A percentile compares a stretch with the other conserved stretches of the same genome.
These are phyloP conservation scores for Mesembrinibis cayennensis DNA, from an alignment of 2,113 vertebrate genomes.

Conservation along the genomic window DNA sequence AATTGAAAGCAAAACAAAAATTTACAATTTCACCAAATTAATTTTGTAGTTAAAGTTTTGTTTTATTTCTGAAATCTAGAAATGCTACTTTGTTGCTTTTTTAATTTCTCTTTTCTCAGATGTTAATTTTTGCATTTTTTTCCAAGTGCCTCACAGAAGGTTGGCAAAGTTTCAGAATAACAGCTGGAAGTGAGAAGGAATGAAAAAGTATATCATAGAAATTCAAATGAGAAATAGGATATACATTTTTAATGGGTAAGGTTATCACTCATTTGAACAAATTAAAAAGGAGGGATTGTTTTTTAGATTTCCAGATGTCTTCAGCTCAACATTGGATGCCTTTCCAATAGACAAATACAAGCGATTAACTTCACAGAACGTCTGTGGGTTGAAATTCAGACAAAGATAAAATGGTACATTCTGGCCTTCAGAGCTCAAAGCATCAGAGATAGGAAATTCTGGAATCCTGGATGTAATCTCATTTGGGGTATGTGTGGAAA, in stretches of 20 bases:
- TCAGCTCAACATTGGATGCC: not conserved
- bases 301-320: conserved; percentile 53
- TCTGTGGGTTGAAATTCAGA: conserved; percentile 20
- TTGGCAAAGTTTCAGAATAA: conserved; percentile 58
- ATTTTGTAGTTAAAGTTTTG: not conserved
- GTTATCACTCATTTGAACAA: conserved; percentile 54
- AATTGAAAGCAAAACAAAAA: not conserved
- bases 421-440: not conserved
- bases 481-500: not conserved
- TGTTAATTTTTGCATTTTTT: not conserved
- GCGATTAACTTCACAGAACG: not conserved
- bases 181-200: conserved; percentile 56
- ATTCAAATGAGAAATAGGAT: conserved; percentile 61
- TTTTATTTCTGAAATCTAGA: not conserved
- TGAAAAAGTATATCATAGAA: conserved; percentile 33
- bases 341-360: conserved; percentile 33
- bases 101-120: not conserved
- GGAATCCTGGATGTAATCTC: not conserved
- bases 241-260: conserved; percentile 52
- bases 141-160: conserved; percentile 5
- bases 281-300: conserved; percentile 36
- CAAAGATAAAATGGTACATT: not conserved
- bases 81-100: not conserved
- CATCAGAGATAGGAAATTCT: not conserved
- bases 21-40: not conserved